phyloP scores from a whole-genome alignment of 2,113 vertebrate genomes.

The chimpanzee (Pan troglodytes) region NHGRI_mPanTro3-v2.1_pri NC_072416.2:7648501-7649000 shows the following conservation, averaged over 20 bases:
- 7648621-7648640: constrained; percentile 83
- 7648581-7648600: constrained; percentile 89
- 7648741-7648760: not conserved
- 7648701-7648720: accelerated
- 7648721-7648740: not conserved
- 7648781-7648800: not conserved
- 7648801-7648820: not conserved
- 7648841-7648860: not conserved
- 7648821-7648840: not conserved
- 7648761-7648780: too few species aligned
- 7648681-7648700: not conserved
- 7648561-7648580: constrained; percentile 89
- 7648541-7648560: constrained; percentile 91
- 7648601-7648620: constrained; percentile 91
- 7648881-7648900: not conserved
- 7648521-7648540: constrained; percentile 89
- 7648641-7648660: accelerated
- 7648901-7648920: too few species aligned
- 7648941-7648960: too few species aligned
- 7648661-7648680: not conserved
- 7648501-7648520: constrained; percentile 91
- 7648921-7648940: too few species aligned
- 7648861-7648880: not conserved
- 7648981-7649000: not conserved
- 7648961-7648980: not conserved